These are phyloP conservation scores for Melitaea athalia DNA, from an alignment of 2,888 invertebrate genomes.

Conservation along the genomic window DNA sequence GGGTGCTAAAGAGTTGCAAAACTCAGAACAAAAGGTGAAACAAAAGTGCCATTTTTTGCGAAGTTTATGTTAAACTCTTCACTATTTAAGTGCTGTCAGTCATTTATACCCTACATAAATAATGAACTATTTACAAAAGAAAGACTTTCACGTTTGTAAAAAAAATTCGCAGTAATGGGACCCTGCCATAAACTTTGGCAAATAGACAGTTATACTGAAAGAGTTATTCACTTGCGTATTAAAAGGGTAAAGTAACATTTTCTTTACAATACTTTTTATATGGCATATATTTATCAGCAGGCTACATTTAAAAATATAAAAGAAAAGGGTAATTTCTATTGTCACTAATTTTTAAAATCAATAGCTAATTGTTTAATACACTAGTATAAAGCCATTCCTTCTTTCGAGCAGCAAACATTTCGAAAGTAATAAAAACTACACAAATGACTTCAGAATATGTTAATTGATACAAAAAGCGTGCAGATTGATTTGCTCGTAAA, in stretches of 20 bases:
- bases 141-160: conserved; percentile 44
- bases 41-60: conserved; percentile 46
- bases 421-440: too few relatives aligned
- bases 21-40: conserved; percentile 52
- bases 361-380: too few relatives aligned
- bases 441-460: too few relatives aligned
- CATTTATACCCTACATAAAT: conserved; percentile 63
- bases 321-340: too few relatives aligned
- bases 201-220: conserved; percentile 15
- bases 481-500: too few relatives aligned
- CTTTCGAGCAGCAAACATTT: too few relatives aligned
- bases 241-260: conserved; percentile 8
- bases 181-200: conserved; percentile 28
- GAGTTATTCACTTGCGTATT: conserved; percentile 16
- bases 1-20: conserved; percentile 51
- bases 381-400: too few relatives aligned
- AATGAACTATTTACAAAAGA: conserved; percentile 37
- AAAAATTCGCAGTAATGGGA: conserved; percentile 43
- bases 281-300: not conserved
- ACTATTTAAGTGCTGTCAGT: conserved; percentile 48
- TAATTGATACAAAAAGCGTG: too few relatives aligned
- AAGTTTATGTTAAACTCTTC: conserved; percentile 38
- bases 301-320: too few relatives aligned
- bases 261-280: not conserved
- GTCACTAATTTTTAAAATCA: too few relatives aligned